Conservation (phyloP, 2,797 vertebrate genomes). For the Mus spretus region DNA sequence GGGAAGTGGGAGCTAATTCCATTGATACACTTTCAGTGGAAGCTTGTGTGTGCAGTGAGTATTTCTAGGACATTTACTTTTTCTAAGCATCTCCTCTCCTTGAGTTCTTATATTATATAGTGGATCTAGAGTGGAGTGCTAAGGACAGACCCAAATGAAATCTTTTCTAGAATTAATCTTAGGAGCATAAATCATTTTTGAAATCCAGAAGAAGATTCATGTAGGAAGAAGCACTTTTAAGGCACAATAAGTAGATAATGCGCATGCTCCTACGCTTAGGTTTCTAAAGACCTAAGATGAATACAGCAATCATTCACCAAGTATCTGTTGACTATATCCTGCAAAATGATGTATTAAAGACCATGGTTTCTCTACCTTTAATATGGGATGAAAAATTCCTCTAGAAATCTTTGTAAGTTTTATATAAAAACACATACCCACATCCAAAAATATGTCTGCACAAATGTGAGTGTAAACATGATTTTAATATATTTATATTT, state of each 20-base stretch:
- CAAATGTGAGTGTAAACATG: neutral
- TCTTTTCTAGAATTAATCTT: constrained; percentile 5
- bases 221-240: neutral
- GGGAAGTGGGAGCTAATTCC: constrained; percentile 38
- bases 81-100: constrained; percentile 63
- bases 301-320: neutral
- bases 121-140: constrained; percentile 42
- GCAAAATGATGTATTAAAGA: neutral
- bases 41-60: constrained; percentile 18
- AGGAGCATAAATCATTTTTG: constrained; percentile 49
- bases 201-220: neutral
- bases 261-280: neutral
- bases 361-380: neutral
- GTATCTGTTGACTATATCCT: neutral
- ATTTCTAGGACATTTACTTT: constrained; percentile 67
- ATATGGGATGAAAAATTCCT: constrained; percentile 9
- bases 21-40: constrained; percentile 1
- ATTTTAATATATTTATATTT: constrained; percentile 30
- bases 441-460: neutral
- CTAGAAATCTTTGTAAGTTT: neutral
- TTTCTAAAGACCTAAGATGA: constrained; percentile 25
- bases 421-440: neutral
- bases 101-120: constrained; percentile 45
- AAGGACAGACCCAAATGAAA: constrained; percentile 51
- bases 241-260: neutral